phyloP scores from a whole-genome alignment of 2,113 vertebrate genomes.

The Henicopernis longicauda region DNA sequence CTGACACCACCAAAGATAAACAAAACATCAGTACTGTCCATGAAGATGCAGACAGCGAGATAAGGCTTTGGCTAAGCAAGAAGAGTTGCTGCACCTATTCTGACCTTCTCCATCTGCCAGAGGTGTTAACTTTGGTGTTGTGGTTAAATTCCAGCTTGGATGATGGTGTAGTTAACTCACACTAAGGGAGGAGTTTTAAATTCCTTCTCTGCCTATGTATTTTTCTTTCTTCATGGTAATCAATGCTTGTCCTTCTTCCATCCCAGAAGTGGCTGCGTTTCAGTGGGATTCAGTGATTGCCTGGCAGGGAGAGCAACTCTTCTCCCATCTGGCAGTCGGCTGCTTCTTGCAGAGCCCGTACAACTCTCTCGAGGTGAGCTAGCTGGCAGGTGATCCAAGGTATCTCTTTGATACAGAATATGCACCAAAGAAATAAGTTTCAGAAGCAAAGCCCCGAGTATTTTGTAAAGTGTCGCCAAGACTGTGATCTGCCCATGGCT shows the following conservation, averaged over 20 bases:
- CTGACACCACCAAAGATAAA: background rate
- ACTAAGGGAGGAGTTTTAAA: background rate
- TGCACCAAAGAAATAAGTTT: background rate
- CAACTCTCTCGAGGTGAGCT: background rate
- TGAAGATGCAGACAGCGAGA: background rate
- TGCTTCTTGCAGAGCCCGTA: accelerated
- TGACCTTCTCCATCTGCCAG: background rate
- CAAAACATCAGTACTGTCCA: background rate
- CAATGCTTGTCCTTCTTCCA: background rate
- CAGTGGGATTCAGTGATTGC: background rate
- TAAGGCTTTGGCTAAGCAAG: background rate
- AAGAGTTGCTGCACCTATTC: background rate
- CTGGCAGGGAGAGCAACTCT: background rate
- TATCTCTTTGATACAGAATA: background rate
- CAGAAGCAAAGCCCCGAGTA: background rate
- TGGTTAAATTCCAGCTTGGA: background rate
- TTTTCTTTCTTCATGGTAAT: background rate
- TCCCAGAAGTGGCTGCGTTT: background rate
- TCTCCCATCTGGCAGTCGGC: accelerated
- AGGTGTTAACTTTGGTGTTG: background rate
- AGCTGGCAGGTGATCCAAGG: background rate
- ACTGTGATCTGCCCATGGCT: background rate
- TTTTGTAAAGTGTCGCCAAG: background rate
- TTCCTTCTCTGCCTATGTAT: background rate
- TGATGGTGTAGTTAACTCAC: background rate